A percentile compares a stretch with the other conserved stretches of the same genome.
Evolutionary conservation across 2,888 invertebrate genomes (phyloP).

Genomic region (Strigamia maritima): DNA sequence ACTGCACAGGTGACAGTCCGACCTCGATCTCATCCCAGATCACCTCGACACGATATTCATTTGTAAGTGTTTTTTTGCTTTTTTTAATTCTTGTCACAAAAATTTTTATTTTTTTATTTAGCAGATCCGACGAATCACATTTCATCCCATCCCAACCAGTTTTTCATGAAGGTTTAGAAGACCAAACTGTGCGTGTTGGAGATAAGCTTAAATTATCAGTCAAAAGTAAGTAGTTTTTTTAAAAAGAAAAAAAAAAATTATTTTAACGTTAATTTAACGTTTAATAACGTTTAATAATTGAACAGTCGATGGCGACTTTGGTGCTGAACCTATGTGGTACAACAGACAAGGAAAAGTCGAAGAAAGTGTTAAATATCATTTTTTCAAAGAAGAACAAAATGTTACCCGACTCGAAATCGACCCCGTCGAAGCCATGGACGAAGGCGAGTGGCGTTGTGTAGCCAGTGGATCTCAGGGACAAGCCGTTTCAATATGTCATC

Average conservation of each 20-base stretch:
- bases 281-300: background rate
- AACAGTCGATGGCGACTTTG: conserved; percentile 20
- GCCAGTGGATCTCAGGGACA: conserved; percentile 71
- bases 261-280: background rate
- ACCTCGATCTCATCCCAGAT: conserved; percentile 26
- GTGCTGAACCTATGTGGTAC: conserved; percentile 73
- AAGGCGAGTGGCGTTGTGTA: conserved; percentile 83
- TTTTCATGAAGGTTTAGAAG: conserved; percentile 41
- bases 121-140: conserved; percentile 31
- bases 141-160: background rate
- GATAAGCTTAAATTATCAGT: conserved; percentile 40
- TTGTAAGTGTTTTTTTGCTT: background rate
- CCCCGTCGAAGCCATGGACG: conserved; percentile 73
- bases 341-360: conserved; percentile 78
- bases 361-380: conserved; percentile 64
- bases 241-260: no score
- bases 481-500: conserved; percentile 44
- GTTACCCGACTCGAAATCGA: conserved; percentile 72
- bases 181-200: conserved; percentile 41
- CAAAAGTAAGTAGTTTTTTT: conserved; percentile 36
- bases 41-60: conserved; percentile 35
- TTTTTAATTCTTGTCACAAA: background rate
- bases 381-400: conserved; percentile 77
- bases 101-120: conserved; percentile 40
- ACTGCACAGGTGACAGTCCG: conserved; percentile 79